Conservation (phyloP, 2,113 vertebrate species). For the Cyprinus carpio region DNA sequence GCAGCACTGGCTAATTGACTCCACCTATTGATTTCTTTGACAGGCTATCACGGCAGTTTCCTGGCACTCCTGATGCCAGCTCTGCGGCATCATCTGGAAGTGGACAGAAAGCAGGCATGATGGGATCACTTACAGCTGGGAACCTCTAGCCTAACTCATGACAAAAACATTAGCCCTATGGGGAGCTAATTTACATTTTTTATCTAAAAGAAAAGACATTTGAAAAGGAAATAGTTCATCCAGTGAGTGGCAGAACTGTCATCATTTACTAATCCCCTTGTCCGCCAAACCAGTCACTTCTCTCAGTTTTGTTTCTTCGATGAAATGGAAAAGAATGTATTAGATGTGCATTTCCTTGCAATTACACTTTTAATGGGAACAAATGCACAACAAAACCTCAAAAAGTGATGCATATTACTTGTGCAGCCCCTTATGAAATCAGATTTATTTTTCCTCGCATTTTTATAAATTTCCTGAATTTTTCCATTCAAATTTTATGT, state of each 20-base stretch:
- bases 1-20: constrained; percentile 42
- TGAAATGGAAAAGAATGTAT: neutral
- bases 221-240: neutral
- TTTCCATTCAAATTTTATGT: no score
- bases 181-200: neutral
- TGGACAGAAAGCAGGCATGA: constrained; percentile 12
- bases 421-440: neutral
- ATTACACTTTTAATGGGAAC: neutral
- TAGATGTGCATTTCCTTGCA: neutral
- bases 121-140: neutral
- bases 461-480: no score
- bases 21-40: constrained; percentile 42
- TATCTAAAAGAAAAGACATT: neutral
- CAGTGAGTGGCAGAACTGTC: neutral
- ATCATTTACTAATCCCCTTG: neutral
- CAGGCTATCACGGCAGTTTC: neutral
- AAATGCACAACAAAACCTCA: neutral
- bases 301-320: neutral
- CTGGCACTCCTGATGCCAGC: neutral
- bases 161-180: neutral
- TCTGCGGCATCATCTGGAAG: constrained; percentile 37
- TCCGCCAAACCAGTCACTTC: no score
- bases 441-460: no score
- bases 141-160: neutral
- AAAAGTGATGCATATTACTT: neutral